Conservation (phyloP, 2,797 vertebrate genomes). For the Chiroxiphia lanceolata region DNA sequence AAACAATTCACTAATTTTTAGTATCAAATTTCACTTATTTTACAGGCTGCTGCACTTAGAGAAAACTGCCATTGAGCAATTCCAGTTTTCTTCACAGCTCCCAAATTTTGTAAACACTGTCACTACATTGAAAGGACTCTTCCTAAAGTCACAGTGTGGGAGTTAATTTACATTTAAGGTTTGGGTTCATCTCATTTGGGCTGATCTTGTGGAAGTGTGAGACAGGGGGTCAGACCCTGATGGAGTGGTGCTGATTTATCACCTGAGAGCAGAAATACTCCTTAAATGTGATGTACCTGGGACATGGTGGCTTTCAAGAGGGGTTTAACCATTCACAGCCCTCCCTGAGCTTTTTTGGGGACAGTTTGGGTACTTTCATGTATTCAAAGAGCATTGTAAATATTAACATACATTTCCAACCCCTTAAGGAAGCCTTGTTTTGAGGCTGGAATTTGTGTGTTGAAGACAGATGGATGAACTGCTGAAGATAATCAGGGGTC, state of each 20-base stretch:
- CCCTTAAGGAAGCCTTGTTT: not conserved
- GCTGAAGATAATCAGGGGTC: conserved; percentile 9
- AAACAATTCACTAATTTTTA: not conserved
- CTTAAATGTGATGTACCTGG: rapidly evolving
- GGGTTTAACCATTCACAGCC: not conserved
- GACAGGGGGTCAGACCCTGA: not conserved
- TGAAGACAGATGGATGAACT: not conserved
- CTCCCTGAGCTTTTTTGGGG: not conserved
- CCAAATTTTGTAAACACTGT: not conserved
- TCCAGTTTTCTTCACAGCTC: conserved; percentile 9
- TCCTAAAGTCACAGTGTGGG: not conserved
- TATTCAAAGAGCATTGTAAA: not conserved
- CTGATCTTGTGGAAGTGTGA: not conserved
- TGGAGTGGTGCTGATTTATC: not conserved
- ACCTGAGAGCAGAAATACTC: not conserved
- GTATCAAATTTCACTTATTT: not conserved
- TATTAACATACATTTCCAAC: not conserved
- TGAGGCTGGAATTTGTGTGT: not conserved
- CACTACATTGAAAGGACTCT: not conserved
- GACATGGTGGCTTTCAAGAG: not conserved
- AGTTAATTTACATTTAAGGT: not conserved
- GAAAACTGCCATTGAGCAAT: not conserved
- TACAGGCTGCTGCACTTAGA: not conserved
- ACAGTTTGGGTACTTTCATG: not conserved
- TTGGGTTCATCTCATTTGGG: not conserved